phyloP scores from a whole-genome alignment of 2,888 invertebrate genomes.

The Rhorus exstirpatorius region DNA sequence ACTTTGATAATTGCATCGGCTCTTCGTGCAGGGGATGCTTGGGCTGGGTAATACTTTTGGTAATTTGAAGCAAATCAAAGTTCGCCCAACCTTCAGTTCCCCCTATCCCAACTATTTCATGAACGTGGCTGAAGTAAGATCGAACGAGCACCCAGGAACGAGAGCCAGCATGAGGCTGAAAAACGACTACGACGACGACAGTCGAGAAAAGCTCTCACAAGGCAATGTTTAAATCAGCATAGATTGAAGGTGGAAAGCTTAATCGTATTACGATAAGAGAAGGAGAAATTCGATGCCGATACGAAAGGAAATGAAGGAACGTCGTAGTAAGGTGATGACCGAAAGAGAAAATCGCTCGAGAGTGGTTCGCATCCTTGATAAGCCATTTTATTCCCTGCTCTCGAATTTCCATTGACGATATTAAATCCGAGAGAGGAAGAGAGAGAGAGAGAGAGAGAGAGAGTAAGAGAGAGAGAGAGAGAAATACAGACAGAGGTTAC shows the following conservation, averaged over 20 bases:
- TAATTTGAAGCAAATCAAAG: constrained; percentile 28
- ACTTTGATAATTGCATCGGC: neutral
- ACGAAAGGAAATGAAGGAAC: constrained; percentile 8
- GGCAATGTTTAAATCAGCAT: constrained; percentile 70
- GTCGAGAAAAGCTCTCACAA: constrained; percentile 25
- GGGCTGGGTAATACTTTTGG: neutral
- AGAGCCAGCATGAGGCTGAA: neutral
- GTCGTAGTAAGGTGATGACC: constrained; percentile 7
- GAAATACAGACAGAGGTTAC: neutral
- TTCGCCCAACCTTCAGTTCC: neutral
- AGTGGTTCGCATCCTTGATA: constrained; percentile 68
- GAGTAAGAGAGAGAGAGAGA: neutral
- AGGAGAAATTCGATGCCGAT: constrained; percentile 25
- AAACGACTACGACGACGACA: constrained; percentile 9
- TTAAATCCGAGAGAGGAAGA: too few relatives aligned
- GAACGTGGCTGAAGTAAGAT: constrained; percentile 26
- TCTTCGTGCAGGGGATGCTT: too few relatives aligned
- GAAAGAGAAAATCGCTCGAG: constrained; percentile 47
- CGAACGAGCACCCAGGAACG: neutral
- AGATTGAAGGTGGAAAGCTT: constrained; percentile 67
- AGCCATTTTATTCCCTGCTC: constrained; percentile 69
- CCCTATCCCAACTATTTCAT: constrained; percentile 26
- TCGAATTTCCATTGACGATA: constrained; percentile 63
- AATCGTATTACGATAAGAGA: constrained; percentile 65
- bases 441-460: neutral